These are phyloP conservation scores for Trogon surrucura DNA, from an alignment of 2,113 vertebrate genomes.

Conservation along the genomic window DNA sequence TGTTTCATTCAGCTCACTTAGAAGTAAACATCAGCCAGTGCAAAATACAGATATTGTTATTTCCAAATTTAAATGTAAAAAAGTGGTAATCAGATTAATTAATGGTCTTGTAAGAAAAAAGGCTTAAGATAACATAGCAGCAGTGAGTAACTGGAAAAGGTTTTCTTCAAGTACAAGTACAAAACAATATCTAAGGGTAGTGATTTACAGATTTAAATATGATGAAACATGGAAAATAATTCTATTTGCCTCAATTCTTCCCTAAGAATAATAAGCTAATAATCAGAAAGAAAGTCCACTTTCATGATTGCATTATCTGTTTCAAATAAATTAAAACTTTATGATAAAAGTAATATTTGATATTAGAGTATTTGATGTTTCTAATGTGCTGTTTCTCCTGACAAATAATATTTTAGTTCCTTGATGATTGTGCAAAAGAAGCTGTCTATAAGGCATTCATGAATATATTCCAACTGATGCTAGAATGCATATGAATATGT, in stretches of 20 bases:
- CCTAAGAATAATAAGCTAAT: neutral
- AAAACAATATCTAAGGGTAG: neutral
- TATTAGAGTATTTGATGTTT: neutral
- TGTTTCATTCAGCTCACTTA: conserved; percentile 53
- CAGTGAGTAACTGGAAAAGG: neutral
- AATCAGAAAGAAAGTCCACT: neutral
- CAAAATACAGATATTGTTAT: conserved; percentile 8
- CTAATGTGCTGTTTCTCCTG: neutral
- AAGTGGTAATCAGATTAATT: neutral
- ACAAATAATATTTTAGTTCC: neutral
- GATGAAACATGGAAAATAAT: neutral
- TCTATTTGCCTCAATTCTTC: neutral
- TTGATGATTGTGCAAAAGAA: neutral
- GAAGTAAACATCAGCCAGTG: neutral
- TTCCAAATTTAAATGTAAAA: conserved; percentile 13
- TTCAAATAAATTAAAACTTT: neutral
- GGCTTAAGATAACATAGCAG: neutral
- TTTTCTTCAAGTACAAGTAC: neutral
- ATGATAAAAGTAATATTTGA: neutral
- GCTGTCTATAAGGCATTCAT: neutral
- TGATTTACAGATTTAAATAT: neutral
- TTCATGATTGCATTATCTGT: neutral
- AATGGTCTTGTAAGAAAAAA: neutral
- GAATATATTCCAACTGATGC: neutral
- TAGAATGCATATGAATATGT: neutral